Conservation (phyloP, 2,888 invertebrate species). For the Galeopsomyia nigrocyanea region DNA sequence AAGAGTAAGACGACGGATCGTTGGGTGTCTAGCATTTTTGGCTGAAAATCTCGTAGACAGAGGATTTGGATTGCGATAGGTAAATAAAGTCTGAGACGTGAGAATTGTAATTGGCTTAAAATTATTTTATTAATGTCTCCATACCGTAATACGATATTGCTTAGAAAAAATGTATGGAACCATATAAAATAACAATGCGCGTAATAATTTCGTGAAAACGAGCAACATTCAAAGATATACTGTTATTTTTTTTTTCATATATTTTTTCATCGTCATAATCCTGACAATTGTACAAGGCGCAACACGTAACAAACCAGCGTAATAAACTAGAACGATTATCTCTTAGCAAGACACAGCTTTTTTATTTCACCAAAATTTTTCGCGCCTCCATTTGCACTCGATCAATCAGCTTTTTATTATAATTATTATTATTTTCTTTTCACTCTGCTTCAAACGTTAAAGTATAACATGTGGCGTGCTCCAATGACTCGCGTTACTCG, state of each 20-base stretch:
- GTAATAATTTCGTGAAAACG: conserved; percentile 61
- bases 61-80: too few species aligned
- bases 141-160: conserved; percentile 41
- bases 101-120: conserved; percentile 37
- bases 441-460: too few species aligned
- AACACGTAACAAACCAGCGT: conserved; percentile 57
- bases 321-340: conserved; percentile 61
- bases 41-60: too few species aligned
- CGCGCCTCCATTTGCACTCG: conserved; percentile 9
- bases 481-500: too few species aligned
- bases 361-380: conserved; percentile 24
- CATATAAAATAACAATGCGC: conserved; percentile 67
- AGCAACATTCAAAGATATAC: conserved; percentile 58
- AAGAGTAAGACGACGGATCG: too few species aligned
- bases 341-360: conserved; percentile 58
- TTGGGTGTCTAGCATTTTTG: too few species aligned
- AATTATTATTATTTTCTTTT: too few species aligned
- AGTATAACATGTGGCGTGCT: too few species aligned
- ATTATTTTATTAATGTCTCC: conserved; percentile 47
- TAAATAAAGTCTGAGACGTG: background rate
- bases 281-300: conserved; percentile 50
- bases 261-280: conserved; percentile 23
- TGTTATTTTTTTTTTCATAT: conserved; percentile 13
- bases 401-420: too few species aligned
- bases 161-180: conserved; percentile 63